A percentile compares a stretch with the other conserved stretches of the same genome.
phyloP scores from a whole-genome alignment of 1,140 invertebrate genomes.

The Anoplolepis gracilipes region DNA sequence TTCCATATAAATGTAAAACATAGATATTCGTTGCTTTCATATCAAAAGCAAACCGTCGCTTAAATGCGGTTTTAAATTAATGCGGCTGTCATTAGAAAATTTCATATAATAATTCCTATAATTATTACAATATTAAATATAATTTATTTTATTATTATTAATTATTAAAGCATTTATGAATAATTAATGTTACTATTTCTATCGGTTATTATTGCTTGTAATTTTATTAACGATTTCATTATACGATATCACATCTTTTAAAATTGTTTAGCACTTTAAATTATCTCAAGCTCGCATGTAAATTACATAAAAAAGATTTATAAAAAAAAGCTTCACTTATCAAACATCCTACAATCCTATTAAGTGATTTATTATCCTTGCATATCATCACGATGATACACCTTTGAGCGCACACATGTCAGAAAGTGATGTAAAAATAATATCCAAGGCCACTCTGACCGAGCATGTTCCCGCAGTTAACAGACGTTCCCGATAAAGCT shows the following conservation, averaged over 20 bases:
- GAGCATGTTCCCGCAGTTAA: conserved; percentile 42
- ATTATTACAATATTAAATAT: conserved; percentile 20
- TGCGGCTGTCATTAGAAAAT: background rate
- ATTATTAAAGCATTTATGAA: conserved; percentile 11
- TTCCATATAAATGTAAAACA: conserved; percentile 56
- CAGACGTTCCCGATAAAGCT: conserved; percentile 44
- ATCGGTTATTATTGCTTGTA: background rate
- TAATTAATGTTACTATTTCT: conserved; percentile 1
- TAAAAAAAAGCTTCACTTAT: background rate
- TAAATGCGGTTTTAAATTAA: conserved; percentile 20
- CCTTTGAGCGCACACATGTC: conserved; percentile 43
- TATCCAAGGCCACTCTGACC: conserved; percentile 62
- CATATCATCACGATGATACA: conserved; percentile 39
- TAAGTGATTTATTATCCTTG: conserved; percentile 39
- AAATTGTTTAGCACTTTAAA: background rate
- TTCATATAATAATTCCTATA: conserved; percentile 12
- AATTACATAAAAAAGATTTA: background rate
- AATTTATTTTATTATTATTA: conserved; percentile 20
- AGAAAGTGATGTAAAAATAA: conserved; percentile 69
- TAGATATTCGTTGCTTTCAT: background rate
- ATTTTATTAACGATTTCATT: background rate
- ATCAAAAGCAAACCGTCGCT: background rate
- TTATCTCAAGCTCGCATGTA: background rate
- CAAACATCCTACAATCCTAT: background rate
- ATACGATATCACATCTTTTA: background rate